Conservation (phyloP, 2,797 vertebrate species). For the Girardinus metallicus region DNA sequence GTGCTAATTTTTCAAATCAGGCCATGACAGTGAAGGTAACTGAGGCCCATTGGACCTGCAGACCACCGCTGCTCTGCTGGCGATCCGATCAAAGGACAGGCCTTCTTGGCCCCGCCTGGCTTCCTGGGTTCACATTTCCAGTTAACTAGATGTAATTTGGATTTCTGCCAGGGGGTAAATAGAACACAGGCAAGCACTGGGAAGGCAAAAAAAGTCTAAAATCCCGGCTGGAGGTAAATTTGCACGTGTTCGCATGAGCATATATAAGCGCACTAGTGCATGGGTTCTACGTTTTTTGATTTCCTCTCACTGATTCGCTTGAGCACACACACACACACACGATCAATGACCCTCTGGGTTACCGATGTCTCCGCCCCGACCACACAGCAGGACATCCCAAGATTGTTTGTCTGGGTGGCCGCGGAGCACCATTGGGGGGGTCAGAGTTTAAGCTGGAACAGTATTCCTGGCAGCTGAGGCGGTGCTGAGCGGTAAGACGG, state of each 20-base stretch:
- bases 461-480: constrained; percentile 63
- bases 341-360: constrained; percentile 19
- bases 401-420: constrained; percentile 11
- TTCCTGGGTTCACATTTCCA: constrained; percentile 73
- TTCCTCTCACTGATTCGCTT: constrained; percentile 26
- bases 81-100: constrained; percentile 60
- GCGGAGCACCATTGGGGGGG: constrained; percentile 25
- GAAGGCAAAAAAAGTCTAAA: constrained; percentile 24
- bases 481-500: constrained; percentile 55
- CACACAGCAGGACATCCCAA: constrained; percentile 48
- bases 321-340: background rate
- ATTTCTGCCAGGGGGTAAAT: constrained; percentile 48
- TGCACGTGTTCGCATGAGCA: constrained; percentile 32
- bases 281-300: constrained; percentile 34
- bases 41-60: constrained; percentile 3
- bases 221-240: constrained; percentile 32
- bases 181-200: constrained; percentile 15
- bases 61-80: constrained; percentile 57
- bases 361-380: constrained; percentile 44
- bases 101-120: constrained; percentile 54
- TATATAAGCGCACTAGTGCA: constrained; percentile 36
- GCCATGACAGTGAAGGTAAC: constrained; percentile 37
- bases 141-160: constrained; percentile 67
- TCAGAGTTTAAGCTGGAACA: constrained; percentile 48
- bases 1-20: constrained; percentile 42